These are phyloP conservation scores for Petrocephalus microphthalmus DNA, from an alignment of 2,113 vertebrate genomes.

Conservation along the genomic window DNA sequence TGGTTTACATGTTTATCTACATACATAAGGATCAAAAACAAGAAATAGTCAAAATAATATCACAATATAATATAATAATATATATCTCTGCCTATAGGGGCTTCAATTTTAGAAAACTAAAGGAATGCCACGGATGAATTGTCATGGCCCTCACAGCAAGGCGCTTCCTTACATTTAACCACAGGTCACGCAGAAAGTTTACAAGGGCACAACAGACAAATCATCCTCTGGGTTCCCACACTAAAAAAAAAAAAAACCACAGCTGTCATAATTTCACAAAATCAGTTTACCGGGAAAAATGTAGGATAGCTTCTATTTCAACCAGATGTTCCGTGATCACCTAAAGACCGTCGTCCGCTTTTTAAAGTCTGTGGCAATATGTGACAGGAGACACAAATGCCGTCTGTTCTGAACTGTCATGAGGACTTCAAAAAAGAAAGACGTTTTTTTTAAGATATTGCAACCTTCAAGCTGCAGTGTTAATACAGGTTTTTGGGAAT, in stretches of 20 bases:
- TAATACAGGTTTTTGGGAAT: not conserved
- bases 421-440: not conserved
- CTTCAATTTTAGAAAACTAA: not conserved
- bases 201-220: not conserved
- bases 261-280: not conserved
- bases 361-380: not conserved
- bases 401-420: not conserved
- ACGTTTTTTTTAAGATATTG: not conserved
- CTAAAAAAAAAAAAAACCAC: not conserved
- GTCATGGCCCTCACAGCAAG: not conserved
- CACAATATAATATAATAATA: too few relatives aligned
- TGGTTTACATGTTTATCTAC: not conserved
- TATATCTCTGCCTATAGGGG: not conserved
- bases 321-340: not conserved
- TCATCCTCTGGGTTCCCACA: not conserved
- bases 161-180: not conserved
- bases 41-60: not conserved
- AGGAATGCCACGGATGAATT: not conserved
- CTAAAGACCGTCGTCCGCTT: not conserved
- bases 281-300: not conserved
- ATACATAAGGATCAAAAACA: not conserved
- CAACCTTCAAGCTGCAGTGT: not conserved
- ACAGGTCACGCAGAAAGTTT: not conserved
- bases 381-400: not conserved
- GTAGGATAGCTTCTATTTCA: not conserved